Evolutionary conservation across 2,113 vertebrate genomes (phyloP).

Genomic region (Diadophis punctatus): DNA sequence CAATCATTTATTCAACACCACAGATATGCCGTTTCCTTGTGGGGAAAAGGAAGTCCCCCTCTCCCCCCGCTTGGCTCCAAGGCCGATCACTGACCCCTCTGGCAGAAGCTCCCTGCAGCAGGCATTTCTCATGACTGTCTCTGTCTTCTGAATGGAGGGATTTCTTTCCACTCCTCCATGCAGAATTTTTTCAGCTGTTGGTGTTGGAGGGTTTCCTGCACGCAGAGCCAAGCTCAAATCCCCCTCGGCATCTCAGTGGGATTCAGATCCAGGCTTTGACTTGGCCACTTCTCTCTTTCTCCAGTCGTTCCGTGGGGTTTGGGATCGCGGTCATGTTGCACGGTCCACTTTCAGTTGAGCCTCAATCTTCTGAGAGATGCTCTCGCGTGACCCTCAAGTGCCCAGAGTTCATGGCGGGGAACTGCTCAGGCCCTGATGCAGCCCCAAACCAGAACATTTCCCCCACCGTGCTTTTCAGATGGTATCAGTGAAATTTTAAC

Average conservation of each 20-base stretch:
- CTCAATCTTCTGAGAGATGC: not conserved
- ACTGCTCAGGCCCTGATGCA: not conserved
- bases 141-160: not conserved
- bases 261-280: not conserved
- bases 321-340: not conserved
- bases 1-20: not conserved
- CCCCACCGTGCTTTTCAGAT: not conserved
- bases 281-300: not conserved
- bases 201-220: not conserved
- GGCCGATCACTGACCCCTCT: not conserved
- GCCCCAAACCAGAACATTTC: not conserved
- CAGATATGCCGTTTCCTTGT: not conserved
- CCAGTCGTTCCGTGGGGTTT: not conserved
- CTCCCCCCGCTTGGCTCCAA: not conserved
- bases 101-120: not conserved
- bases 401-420: not conserved
- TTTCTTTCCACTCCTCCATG: not conserved
- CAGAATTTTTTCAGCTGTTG: not conserved
- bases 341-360: not conserved
- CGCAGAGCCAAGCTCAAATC: not conserved
- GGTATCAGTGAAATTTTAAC: not conserved
- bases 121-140: not conserved
- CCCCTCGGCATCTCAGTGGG: not conserved
- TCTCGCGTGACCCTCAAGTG: not conserved
- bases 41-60: not conserved